Evolutionary conservation across 2,797 vertebrate species (phyloP).

Genomic region (Denticeps clupeoides): DNA sequence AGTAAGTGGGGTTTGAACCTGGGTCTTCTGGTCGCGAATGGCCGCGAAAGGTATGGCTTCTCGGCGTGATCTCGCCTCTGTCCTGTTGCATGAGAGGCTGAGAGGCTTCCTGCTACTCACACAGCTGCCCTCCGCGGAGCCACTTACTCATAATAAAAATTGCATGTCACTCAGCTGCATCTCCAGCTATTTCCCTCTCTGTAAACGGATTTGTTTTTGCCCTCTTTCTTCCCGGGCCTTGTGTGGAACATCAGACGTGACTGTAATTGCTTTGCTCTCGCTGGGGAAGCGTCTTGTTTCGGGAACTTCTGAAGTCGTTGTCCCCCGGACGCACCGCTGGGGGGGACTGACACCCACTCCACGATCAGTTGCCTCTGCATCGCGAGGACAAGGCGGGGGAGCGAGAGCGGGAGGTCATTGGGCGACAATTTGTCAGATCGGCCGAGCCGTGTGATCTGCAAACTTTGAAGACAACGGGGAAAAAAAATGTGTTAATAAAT

Average conservation of each 20-base stretch:
- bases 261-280: constrained; percentile 43
- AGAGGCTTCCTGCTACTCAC: not conserved
- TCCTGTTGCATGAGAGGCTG: no score
- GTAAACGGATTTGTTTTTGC: constrained; percentile 22
- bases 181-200: constrained; percentile 16
- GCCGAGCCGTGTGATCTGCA: not conserved
- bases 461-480: not conserved
- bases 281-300: constrained; percentile 43
- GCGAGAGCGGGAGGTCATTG: not conserved
- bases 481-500: not conserved
- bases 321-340: constrained; percentile 20
- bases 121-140: constrained; percentile 9
- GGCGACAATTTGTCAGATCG: not conserved
- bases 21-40: no score
- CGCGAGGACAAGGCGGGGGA: not conserved
- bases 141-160: constrained; percentile 24
- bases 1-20: no score
- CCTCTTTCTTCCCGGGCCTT: constrained; percentile 37
- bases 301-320: constrained; percentile 39
- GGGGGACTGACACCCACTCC: constrained; percentile 35
- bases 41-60: no score
- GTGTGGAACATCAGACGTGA: constrained; percentile 39
- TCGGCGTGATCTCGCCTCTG: no score
- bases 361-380: constrained; percentile 11
- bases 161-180: constrained; percentile 15